These are phyloP conservation scores for Pheosia tremula DNA, from an alignment of 2,888 invertebrate species.

Conservation along the genomic window DNA sequence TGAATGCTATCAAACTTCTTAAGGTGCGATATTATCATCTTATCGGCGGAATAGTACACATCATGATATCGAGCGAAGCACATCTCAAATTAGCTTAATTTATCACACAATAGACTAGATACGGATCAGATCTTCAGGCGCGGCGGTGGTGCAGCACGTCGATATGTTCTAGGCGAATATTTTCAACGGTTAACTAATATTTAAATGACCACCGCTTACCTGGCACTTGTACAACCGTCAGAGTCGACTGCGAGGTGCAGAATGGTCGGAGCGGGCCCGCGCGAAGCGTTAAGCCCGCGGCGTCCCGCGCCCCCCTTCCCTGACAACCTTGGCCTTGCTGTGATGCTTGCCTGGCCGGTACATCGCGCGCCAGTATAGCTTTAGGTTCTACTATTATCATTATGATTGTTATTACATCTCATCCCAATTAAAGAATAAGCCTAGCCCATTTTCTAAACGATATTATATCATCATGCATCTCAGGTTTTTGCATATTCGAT, in stretches of 20 bases:
- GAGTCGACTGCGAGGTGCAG: conserved; percentile 84
- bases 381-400: conserved; percentile 42
- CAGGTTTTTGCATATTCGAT: too few relatives aligned
- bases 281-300: conserved; percentile 78
- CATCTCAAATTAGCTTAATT: conserved; percentile 65
- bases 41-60: conserved; percentile 66
- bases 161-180: conserved; percentile 39
- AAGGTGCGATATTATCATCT: conserved; percentile 53
- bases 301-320: conserved; percentile 77
- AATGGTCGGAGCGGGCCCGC: conserved; percentile 80
- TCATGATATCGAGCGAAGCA: conserved; percentile 75
- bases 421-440: conserved; percentile 35
- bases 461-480: too few relatives aligned
- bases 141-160: conserved; percentile 49
- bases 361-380: conserved; percentile 51
- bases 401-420: conserved; percentile 28
- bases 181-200: conserved; percentile 56
- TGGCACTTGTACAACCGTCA: conserved; percentile 83
- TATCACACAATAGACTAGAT: conserved; percentile 62
- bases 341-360: conserved; percentile 61
- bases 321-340: conserved; percentile 81
- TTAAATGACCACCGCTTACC: conserved; percentile 79
- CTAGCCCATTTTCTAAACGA: conserved; percentile 4
- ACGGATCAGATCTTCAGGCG: conserved; percentile 49
- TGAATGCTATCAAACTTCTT: conserved; percentile 63